Evolutionary conservation across 2,888 invertebrate genomes (phyloP).

Genomic region (Psylliodes chrysocephalus): DNA sequence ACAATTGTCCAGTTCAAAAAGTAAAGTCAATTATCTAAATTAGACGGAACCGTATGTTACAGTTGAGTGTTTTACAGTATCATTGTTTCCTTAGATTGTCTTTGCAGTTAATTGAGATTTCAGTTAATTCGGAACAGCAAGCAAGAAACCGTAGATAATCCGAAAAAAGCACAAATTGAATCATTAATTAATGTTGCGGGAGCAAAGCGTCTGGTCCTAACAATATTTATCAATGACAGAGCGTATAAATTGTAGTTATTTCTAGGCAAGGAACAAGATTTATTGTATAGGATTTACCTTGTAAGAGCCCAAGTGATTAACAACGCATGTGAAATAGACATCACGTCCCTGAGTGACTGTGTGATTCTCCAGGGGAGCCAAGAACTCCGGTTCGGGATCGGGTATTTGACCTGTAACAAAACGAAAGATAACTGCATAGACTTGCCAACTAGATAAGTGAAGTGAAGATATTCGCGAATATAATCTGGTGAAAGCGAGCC

Average conservation of each 20-base stretch:
- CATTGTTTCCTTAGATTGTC: background rate
- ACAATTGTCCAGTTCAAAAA: no score
- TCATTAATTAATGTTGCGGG: conserved; percentile 37
- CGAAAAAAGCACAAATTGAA: conserved; percentile 32
- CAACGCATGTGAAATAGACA: conserved; percentile 89
- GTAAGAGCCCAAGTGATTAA: conserved; percentile 87
- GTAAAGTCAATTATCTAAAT: no score
- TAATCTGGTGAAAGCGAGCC: conserved; percentile 61
- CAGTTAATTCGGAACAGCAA: conserved; percentile 25
- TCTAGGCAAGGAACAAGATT: conserved; percentile 37
- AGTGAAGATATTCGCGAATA: conserved; percentile 63
- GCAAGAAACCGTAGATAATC: conserved; percentile 26
- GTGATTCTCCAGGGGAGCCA: conserved; percentile 85
- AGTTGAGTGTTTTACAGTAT: conserved; percentile 1
- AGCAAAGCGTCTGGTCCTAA: conserved; percentile 33
- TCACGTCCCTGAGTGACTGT: conserved; percentile 90
- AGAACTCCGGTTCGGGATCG: conserved; percentile 79
- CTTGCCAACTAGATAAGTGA: conserved; percentile 61
- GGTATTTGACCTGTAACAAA: conserved; percentile 70
- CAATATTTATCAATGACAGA: conserved; percentile 40
- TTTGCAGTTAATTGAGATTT: conserved; percentile 15
- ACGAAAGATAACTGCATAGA: conserved; percentile 57
- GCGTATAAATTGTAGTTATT: conserved; percentile 39
- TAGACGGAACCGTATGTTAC: background rate
- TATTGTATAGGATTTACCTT: conserved; percentile 70